Base-by-base conservation (phyloP, 2,113 vertebrate species). In the Nannospalax galili region DNA sequence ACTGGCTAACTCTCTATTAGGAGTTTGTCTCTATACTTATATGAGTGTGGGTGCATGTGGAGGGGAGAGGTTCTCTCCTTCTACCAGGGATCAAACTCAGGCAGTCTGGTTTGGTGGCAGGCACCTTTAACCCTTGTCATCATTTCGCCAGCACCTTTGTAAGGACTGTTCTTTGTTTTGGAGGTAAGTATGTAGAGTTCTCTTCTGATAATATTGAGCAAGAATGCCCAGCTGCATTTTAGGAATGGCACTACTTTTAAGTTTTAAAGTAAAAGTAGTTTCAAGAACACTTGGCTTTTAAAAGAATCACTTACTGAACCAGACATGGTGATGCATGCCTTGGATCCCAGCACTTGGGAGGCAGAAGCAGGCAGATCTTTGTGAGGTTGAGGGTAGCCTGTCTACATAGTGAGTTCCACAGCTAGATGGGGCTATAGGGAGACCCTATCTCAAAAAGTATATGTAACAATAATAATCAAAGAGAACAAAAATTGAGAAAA, bases 261-360 rank as follows among this genome's bases (percentile, higher is more conserved):
- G 19, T 48, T 1, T 42, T 11, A 85, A 52, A 86, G 67, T 78
- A 72, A 89, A 80, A 58, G 67, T 12, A 45, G 19, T 58, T 95
- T 90, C 70, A 73, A 91, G 62, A 81, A 64, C 7, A 35, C 22
- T 52, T 28, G 42, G 10, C 42, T 88, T 88, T 91, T 52, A 52
- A 45, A 91, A 95, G 32, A 93, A 93, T 6, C 79, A 75, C 80
- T 90, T 84, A 48, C 32, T 84, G n/a, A 65, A 22, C 64, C 64
- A 64, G 62, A 22, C 24, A 24, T 17, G 26, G 64, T 65, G 64
- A 10, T 65, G 64, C 64, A 65, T 28, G 5, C 26, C 24, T 65
- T 52, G 6, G 48, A 52, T 52, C 48, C 48, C 48, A 52, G 48
- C 48, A 52, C 48, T 52, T 52, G 48, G 6, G 48, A 52, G 48